These are phyloP conservation scores for Artemia franciscana DNA, from an alignment of 1,140 invertebrate genomes.

Conservation along the genomic window DNA sequence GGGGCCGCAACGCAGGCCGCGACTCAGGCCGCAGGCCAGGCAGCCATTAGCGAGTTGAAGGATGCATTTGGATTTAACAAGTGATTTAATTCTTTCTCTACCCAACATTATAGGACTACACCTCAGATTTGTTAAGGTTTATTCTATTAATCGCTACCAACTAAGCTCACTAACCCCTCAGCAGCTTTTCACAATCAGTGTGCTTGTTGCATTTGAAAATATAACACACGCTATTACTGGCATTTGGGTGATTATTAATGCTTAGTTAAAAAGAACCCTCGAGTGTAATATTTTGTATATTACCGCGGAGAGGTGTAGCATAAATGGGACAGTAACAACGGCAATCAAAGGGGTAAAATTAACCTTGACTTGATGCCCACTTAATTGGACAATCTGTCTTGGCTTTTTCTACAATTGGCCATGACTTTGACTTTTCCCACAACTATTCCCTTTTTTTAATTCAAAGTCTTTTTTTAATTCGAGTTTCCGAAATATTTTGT, in stretches of 20 bases:
- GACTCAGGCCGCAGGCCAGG: background rate
- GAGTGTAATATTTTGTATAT: too few species aligned
- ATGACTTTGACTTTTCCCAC: too few species aligned
- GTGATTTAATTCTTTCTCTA: background rate
- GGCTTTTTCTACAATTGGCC: too few species aligned
- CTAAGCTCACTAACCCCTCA: too few species aligned
- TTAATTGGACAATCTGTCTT: too few species aligned
- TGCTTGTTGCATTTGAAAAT: background rate
- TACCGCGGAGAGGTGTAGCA: too few species aligned
- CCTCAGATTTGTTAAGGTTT: background rate
- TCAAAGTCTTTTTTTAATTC: too few species aligned
- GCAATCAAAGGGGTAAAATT: too few species aligned
- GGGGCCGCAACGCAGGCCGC: background rate
- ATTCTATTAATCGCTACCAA: background rate
- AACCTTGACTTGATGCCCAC: too few species aligned
- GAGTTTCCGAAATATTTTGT: too few species aligned
- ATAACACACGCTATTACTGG: background rate
- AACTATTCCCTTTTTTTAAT: too few species aligned
- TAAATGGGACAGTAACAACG: too few species aligned
- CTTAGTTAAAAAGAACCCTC: background rate
- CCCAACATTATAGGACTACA: background rate
- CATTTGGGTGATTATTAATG: background rate
- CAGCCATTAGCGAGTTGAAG: background rate
- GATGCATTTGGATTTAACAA: background rate
- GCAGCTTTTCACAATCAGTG: background rate